Evolutionary conservation across 2,113 vertebrate genomes (phyloP).

Genomic region (Coregonus clupeaformis): DNA sequence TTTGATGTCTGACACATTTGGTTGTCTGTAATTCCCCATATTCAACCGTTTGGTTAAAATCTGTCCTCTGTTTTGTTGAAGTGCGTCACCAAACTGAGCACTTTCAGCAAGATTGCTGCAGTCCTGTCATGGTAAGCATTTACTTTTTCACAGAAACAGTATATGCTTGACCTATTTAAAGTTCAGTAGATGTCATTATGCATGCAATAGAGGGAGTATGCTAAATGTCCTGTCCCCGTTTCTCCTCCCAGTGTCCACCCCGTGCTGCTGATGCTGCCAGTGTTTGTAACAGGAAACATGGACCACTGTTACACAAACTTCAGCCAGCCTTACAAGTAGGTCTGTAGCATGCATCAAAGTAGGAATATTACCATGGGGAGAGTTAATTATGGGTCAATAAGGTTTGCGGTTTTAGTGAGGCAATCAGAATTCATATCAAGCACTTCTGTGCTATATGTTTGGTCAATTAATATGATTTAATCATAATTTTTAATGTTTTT

Average conservation of each 20-base stretch:
- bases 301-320: constrained; percentile 80
- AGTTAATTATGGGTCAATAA: neutral
- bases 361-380: neutral
- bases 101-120: constrained; percentile 35
- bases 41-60: no score
- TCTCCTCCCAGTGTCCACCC: constrained; percentile 74
- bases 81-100: constrained; percentile 61
- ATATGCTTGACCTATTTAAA: constrained; percentile 64
- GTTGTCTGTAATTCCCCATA: no score
- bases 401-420: neutral
- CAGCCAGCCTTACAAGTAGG: constrained; percentile 82
- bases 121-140: constrained; percentile 65
- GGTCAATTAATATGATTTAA: no score
- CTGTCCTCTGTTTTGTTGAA: constrained; percentile 38
- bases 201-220: neutral
- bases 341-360: neutral
- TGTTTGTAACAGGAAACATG: constrained; percentile 77
- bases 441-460: neutral
- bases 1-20: neutral
- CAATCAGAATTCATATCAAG: neutral
- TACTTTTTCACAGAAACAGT: constrained; percentile 47
- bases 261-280: constrained; percentile 80
- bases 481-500: neutral
- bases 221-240: neutral
- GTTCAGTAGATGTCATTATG: constrained; percentile 59